Evolutionary conservation across 2,888 invertebrate genomes (phyloP), one percentile per base, ranked within the genome.

Genomic region (Timema cristinae): DNA sequence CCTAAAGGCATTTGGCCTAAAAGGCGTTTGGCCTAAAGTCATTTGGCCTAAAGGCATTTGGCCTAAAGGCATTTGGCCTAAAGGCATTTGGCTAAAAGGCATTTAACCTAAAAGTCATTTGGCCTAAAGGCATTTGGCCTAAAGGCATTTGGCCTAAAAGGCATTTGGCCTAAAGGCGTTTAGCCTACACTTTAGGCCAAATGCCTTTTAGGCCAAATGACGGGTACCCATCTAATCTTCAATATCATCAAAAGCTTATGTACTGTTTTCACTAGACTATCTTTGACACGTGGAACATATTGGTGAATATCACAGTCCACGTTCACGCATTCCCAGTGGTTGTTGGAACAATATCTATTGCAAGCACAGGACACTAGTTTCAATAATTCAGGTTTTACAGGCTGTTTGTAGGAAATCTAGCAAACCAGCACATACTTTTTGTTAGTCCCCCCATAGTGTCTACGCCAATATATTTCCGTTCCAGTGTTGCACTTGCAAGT

Each of bases 291-390:
- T 11, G 59, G 59, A 0, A 8, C 59, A 59, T 9, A 59, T n/a
- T 59, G 59, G 59, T 1, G 59, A 59, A 59, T 32, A 7, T 59
- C 9, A 32, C 59, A 59, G 59, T 59, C 59, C n/a, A 11, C 4
- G 8, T 59, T 59, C 15, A n/a, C 15, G 32, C 59, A 59, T 59
- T n/a, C 59, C 10, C 59, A n/a, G 59, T 59, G 13, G 15, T 59
- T 59, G 54, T 54, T 16, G 15, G 13, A n/a, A n/a, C 59, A 59
- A 1, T 32, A 59, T 59, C 4, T n/a, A 16, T 59, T 59, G 15
- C 59, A 59, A n/a, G 59, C 13, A 13, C 15, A 59, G n/a, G 13
- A 59, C 59, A 59, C 59, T 59, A n/a, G 59, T 59, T 59, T 59
- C 32, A 59, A 59, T n/a, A 59, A 32, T 59, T 59, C 15, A 13